Conservation (phyloP, 2,888 invertebrate genomes). For the Scotopteryx bipunctaria region DNA sequence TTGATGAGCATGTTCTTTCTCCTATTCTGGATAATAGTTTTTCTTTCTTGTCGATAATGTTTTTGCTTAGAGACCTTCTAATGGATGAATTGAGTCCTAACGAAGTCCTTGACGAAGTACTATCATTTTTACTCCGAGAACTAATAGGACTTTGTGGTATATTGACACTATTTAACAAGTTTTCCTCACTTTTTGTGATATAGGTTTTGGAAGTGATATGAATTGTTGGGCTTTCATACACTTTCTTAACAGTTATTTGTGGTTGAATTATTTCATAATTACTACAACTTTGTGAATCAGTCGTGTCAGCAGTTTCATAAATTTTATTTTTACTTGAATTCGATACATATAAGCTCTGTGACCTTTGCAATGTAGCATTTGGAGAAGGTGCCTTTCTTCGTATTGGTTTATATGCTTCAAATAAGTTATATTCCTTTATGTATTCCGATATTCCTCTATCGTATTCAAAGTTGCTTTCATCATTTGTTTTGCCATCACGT, state of each 20-base stretch:
- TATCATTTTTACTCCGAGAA: slow-evolving; percentile 16
- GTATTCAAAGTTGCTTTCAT: slow-evolving; percentile 20
- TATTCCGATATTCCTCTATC: slow-evolving; percentile 35
- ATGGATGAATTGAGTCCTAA: slow-evolving; percentile 23
- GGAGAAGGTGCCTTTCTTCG: slow-evolving; percentile 35
- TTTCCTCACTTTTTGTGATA: slow-evolving; percentile 34
- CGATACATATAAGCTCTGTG: slow-evolving; percentile 23
- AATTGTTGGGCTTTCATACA: slow-evolving; percentile 37
- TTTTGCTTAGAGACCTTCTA: slow-evolving; percentile 24
- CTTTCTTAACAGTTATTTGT: slow-evolving; percentile 33
- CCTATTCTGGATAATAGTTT: slow-evolving; percentile 22
- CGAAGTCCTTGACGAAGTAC: slow-evolving; percentile 19
- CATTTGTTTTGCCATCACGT: slow-evolving; percentile 19
- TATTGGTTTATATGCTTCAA: slow-evolving; percentile 39
- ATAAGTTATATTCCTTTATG: slow-evolving; percentile 38
- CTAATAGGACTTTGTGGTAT: slow-evolving; percentile 22
- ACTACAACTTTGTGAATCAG: slow-evolving; percentile 21
- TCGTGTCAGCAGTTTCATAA: slow-evolving; percentile 15
- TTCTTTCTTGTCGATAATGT: slow-evolving; percentile 25
- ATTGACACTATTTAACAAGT: slow-evolving; percentile 24
- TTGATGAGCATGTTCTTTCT: slow-evolving; percentile 12
- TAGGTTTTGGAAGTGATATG: slow-evolving; percentile 35
- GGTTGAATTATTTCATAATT: slow-evolving; percentile 35
- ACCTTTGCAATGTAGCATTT: slow-evolving; percentile 29
- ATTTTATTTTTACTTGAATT: slow-evolving; percentile 18